Base-by-base conservation (phyloP, 2,888 invertebrate species). In the Lottia gigantea region DNA sequence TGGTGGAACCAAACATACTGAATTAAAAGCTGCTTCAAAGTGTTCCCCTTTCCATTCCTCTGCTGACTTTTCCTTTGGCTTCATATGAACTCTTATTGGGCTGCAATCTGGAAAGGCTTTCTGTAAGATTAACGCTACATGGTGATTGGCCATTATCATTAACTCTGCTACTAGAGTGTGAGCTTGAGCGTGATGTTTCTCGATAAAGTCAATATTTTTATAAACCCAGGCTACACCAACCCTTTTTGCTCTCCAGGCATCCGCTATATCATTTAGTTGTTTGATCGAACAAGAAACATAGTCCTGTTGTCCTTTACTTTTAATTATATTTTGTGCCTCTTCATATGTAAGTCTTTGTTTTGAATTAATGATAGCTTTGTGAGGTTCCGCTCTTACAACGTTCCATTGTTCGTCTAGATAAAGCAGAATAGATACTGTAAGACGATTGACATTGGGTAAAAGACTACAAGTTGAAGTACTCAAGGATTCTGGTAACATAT, bases 131-230 rank as follows among this genome's bases (percentile, higher is more conserved):
- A 75, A 74, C 1, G 83, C 85, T 7, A 85, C 79, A 66, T 83
- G 77, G 49, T 75, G 75, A 74, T 85, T 82, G 16, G 84, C 78
- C 71, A 78, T 80, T 15, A 86, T 77, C 74, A 82, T 75, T 46
- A 87, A 74, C 76, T 87, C 87, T 67, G 85, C 80, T 16, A 85
- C 76, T 73, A 87, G 67, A 64, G 77, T 74, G 63, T 80, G 76
- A 1, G 83, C 80, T 25, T 82, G 76, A 0, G 80, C 77, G n/a
- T 78, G 68, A 12, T 73, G 46, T 40, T 74, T 78, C 25, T 76
- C 73, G 26, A 72, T 73, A 16, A 68, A 66, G 45, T 71, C 73
- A 25, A 83, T 74, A 19, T 81, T 76, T 8, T 80, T 76, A 74
- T 77, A 80, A 19, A 83, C 70, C 46, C 77, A 73, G 40, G 80